These are phyloP conservation scores for Heliconius sara DNA, from an alignment of 2,888 invertebrate species.

Conservation along the genomic window DNA sequence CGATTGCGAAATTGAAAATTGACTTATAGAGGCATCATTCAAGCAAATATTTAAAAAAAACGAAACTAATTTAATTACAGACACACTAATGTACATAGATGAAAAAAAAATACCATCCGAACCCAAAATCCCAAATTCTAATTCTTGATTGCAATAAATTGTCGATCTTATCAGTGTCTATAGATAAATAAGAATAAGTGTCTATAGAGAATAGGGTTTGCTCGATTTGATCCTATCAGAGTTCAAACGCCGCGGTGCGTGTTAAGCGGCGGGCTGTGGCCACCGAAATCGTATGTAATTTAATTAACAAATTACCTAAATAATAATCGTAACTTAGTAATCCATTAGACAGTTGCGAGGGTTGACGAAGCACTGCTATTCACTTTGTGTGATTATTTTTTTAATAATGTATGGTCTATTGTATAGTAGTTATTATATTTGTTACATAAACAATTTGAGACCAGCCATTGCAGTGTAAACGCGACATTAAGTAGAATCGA, in stretches of 20 bases:
- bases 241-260: slow-evolving; percentile 30
- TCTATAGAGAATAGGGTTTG: slow-evolving; percentile 20
- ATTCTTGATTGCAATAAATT: background rate
- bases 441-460: background rate
- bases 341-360: slow-evolving; percentile 28
- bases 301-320: slow-evolving; percentile 40
- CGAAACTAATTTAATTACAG: too few relatives aligned
- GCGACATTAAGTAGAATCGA: too few relatives aligned
- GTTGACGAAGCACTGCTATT: slow-evolving; percentile 14
- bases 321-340: slow-evolving; percentile 37
- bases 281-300: slow-evolving; percentile 38
- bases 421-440: background rate
- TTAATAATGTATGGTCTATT: background rate
- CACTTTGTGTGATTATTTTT: slow-evolving; percentile 7
- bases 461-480: background rate
- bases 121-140: too few relatives aligned
- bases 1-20: too few relatives aligned
- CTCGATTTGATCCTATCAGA: slow-evolving; percentile 29
- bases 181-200: slow-evolving; percentile 9
- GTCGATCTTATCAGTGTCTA: slow-evolving; percentile 1
- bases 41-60: too few relatives aligned
- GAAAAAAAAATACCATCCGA: background rate
- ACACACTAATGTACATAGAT: background rate
- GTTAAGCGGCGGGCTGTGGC: slow-evolving; percentile 12
- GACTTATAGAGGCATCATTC: too few relatives aligned